A percentile compares a stretch with the other conserved stretches of the same genome.
phyloP scores from a whole-genome alignment of 2,113 vertebrate species.

The Cottus gobio region DNA sequence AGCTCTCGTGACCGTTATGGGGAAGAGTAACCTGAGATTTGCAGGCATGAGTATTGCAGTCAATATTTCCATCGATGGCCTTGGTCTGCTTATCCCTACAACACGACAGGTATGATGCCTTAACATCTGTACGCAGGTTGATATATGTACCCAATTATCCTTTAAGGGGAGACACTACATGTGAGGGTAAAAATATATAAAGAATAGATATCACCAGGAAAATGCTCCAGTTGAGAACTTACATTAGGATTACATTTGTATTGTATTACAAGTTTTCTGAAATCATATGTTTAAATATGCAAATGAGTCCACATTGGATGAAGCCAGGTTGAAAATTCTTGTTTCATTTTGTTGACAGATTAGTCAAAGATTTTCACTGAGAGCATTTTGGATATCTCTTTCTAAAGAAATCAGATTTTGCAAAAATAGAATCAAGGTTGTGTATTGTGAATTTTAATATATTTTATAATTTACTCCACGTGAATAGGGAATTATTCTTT shows the following conservation, averaged over 20 bases:
- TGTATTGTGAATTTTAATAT: too few species aligned
- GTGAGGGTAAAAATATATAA: neutral
- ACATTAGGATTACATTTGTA: neutral
- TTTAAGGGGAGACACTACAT: neutral
- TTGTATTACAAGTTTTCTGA: too few species aligned
- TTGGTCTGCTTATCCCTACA: conserved; percentile 92
- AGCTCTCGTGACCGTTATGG: conserved; percentile 91
- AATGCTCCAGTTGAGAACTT: neutral
- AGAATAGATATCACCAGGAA: neutral
- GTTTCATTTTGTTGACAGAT: too few species aligned
- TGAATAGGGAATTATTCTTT: too few species aligned
- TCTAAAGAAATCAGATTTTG: too few species aligned
- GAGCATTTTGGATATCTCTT: neutral
- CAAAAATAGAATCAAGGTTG: neutral
- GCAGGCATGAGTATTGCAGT: conserved; percentile 94
- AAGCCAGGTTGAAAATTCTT: too few species aligned
- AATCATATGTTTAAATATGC: too few species aligned
- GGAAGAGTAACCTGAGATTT: conserved; percentile 95
- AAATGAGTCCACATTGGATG: too few species aligned
- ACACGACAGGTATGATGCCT: conserved; percentile 87
- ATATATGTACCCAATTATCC: neutral
- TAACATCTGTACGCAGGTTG: neutral
- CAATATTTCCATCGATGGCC: conserved; percentile 93
- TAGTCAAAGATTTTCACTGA: neutral
- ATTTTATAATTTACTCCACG: too few species aligned